Conservation (phyloP, 2,888 invertebrate species). For the Gastrophysa polygoni region DNA sequence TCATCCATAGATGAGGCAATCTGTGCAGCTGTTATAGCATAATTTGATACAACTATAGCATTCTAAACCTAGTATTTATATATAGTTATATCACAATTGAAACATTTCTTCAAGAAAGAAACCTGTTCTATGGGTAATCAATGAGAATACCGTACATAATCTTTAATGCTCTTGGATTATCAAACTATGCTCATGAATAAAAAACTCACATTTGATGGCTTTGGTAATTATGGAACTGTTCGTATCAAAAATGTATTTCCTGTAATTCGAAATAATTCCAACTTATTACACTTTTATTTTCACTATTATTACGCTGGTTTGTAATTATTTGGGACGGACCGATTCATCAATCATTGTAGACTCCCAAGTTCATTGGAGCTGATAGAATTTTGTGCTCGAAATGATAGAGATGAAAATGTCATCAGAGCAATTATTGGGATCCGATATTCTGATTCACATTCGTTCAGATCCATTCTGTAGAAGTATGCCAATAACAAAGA, state of each 20-base stretch:
- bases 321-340: not conserved
- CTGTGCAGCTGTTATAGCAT: not conserved
- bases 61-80: not conserved
- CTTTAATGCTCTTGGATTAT: not conserved
- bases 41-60: not conserved
- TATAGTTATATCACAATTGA: not conserved
- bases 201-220: not conserved
- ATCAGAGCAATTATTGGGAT: no score
- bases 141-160: not conserved
- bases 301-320: slow-evolving; percentile 16
- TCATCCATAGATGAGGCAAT: no score
- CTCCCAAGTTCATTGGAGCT: not conserved
- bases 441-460: no score
- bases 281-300: slow-evolving; percentile 19
- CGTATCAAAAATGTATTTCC: slow-evolving; percentile 23
- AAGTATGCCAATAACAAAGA: no score
- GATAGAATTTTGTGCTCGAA: no score
- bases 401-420: no score
- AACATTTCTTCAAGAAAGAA: not conserved
- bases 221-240: slow-evolving; percentile 2
- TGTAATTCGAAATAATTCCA: slow-evolving; percentile 14
- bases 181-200: not conserved
- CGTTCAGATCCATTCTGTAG: no score
- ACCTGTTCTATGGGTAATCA: not conserved
- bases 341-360: not conserved